Evolutionary conservation across 2,888 invertebrate species (phyloP), one percentile per base, ranked within the genome.

Genomic region (Caenorhabditis zanzibari): DNA sequence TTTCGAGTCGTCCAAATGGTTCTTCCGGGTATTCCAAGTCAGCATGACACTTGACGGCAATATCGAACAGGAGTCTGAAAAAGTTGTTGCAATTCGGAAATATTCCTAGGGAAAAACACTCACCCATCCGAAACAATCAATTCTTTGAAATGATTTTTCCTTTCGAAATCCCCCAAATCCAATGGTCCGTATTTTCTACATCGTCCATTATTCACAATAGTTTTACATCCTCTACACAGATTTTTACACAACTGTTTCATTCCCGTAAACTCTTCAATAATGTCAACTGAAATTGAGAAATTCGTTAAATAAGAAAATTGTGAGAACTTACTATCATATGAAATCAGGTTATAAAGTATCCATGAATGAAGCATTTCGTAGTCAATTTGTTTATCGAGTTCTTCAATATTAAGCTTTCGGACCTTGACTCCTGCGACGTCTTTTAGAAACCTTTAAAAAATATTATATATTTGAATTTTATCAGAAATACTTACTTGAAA

Each of bases 361-460:
- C 14, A n/a, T 41, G 26, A 4, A n/a, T 64, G 63, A 28, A 64
- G 44, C 26, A 5, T 24, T 26, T 14, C 26, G 10, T 54, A 26
- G 26, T 22, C 14, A 26, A 14, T 22, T 14, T 24, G 7, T 3
- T 7, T 12, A 14, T 16, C 0, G 1, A 47, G 9, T 1, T 47
- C 28, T 10, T 47, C 38, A 2, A 64, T 3, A n/a, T 7, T 28
- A 26, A 64, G 12, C 9, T 47, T 64, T 22, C 41, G 24, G 3
- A 64, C 44, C 24, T 47, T 44, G 0, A 64, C 63, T 47, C n/a
- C 47, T 10, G 47, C 63, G 16, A 64, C 28, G 0, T 41, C 16
- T n/a, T 64, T 64, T n/a, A 64, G 26, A 47, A 64, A 64, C 24
- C 63, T 64, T 14, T 28, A 64, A 47, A n/a, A 22, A 24, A 14